These are phyloP conservation scores for Parazoanthus darwini DNA, from an alignment of 92 coral and sea anemone genomes.

Conservation along the genomic window DNA sequence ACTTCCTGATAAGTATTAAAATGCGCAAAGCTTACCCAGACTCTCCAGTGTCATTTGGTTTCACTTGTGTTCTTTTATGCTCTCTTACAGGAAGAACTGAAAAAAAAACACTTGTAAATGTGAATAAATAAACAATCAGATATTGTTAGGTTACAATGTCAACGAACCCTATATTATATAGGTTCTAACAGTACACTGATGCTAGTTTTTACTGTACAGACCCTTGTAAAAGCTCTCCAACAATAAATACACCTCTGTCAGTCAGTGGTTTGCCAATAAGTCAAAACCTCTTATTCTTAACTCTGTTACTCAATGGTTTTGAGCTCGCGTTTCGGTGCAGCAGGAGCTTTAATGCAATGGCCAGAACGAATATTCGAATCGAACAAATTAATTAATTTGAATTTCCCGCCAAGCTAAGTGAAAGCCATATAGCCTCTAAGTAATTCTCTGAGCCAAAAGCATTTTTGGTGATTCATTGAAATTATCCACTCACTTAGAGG, in stretches of 20 bases:
- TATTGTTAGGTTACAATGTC: no score
- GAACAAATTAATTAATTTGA: background rate
- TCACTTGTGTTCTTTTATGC: background rate
- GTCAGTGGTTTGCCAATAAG: no score
- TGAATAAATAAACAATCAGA: background rate
- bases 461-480: background rate
- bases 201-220: no score
- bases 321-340: no score
- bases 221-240: no score
- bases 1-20: background rate
- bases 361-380: background rate
- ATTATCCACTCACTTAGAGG: slow-evolving; percentile 3
- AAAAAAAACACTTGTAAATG: background rate
- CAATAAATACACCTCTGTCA: no score
- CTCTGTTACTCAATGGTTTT: no score
- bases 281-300: no score
- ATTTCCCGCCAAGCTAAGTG: background rate
- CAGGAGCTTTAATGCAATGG: no score
- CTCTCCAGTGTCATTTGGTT: background rate
- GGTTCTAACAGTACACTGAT: no score
- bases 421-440: background rate
- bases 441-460: background rate
- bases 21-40: background rate
- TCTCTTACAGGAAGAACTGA: background rate
- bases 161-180: no score